Base-by-base conservation (phyloP, 35 echinoderm and acorn worm genomes). In the Lytechinus pictus region DNA sequence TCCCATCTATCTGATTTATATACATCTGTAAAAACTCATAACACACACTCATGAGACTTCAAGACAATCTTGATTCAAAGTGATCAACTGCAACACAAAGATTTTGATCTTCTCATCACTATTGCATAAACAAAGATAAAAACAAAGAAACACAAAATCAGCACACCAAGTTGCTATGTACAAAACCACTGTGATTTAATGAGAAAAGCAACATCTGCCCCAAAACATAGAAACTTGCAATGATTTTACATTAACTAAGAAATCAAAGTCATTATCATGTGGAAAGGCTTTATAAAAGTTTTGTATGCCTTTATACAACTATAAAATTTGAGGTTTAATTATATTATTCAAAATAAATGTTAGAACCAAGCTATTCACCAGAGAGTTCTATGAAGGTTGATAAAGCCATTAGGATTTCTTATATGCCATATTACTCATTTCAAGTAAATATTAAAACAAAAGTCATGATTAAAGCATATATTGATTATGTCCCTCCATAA, bases 171-270 rank as follows among this genome's bases (percentile, higher is more conserved):
- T 90, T 90, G 88, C 88, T 90, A 90, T 90, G 88, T 90, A 90
- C 88, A 90, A 90, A 90, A 90, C 28, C 88, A 90, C 88, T 90
- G 88, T 79, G 66, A 79, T 90, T 90, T 90, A 90, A 90, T 90
- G 88, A n/a, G 88, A 90, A 54, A 90, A 90, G 88, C 88, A 90
- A 52, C 29, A 16, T 52, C 88, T 90, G 52, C 88, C 86, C 28
- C 11, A 52, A 27, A 90, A 44, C 28, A 90, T 90, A 54, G 52
- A 90, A 90, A 52, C 10, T 90, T 90, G 52, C 52, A 0, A 52
- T 54, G 88, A 9, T 90, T 44, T 44, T 44, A 29, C 27, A 33
- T 54, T 54, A 44, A 21, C 52, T 21, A 29, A 90, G 52, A 90
- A 52, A 52, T 90, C 52, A 44, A 90, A 6, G 16, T 3, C 66